Evolutionary conservation across 2,797 vertebrate species (phyloP), one percentile per base, ranked within the genome.

Genomic region (Uromys caudimaculatus): DNA sequence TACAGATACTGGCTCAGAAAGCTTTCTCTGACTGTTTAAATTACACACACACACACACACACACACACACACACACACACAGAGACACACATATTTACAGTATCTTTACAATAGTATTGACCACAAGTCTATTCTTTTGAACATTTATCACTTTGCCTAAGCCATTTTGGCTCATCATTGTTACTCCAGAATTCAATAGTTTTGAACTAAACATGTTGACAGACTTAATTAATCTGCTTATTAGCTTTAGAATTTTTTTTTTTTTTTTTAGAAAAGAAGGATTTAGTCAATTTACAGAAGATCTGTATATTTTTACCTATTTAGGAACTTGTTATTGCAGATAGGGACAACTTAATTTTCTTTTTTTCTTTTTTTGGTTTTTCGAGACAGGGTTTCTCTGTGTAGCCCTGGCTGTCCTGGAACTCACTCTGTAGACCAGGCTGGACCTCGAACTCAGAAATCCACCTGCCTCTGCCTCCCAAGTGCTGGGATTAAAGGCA

Each of bases 251-350:
- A 86, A 82, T n/a, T n/a, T n/a, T n/a, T n/a, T 44, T 44, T 35
- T 17, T 78, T 83, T 62, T 3, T 77, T 82, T 7, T 16, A 73
- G 29, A 44, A 88, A 93, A 32, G 67, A 77, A 77, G 75, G 44
- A 64, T 87, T 75, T 92, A 77, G 64, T 32, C 5, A 90, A 81
- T 95, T 82, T 91, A 90, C 38, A 52, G 94, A 93, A 73, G 1
- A 52, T 88, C 69, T 38, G 0, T 0, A 0, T 52, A 24, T 27
- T 27, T 94, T 67, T 29, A 35, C 67, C 81, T 96, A 16, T 24
- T 97, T 94, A 95, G 29, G 73, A 76, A 95, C 11, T 95, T 88
- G 89, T 29, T 77, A 84, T 41, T 92, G 8, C 10, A 38, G 73
- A 52, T 29, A 79, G 27, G 81, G 93, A 90, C 21, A 82, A 21